These are phyloP conservation scores for Darevskia mixta DNA, from an alignment of 2,797 vertebrate species.

Conservation along the genomic window DNA sequence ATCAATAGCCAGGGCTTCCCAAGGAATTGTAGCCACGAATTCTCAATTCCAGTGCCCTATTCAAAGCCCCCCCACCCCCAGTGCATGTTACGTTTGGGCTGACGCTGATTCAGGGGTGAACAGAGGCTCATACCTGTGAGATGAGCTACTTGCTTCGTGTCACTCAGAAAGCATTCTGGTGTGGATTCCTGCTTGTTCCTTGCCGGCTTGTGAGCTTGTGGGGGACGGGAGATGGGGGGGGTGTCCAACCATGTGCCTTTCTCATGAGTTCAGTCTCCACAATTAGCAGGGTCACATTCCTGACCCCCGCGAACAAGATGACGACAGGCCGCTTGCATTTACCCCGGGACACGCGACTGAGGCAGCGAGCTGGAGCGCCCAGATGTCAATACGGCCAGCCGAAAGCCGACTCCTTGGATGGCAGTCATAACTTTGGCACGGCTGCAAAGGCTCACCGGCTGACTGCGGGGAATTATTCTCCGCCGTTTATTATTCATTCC, in stretches of 20 bases:
- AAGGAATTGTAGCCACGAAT: too few relatives aligned
- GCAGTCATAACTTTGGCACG: slow-evolving; percentile 46
- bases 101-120: not conserved
- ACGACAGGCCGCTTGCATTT: slow-evolving; percentile 26
- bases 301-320: slow-evolving; percentile 44
- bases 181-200: not conserved
- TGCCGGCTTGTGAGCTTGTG: too few relatives aligned
- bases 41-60: not conserved
- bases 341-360: slow-evolving; percentile 3
- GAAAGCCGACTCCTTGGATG: slow-evolving; percentile 51
- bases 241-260: slow-evolving; percentile 16
- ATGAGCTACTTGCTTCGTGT: not conserved
- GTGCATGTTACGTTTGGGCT: not conserved
- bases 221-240: not conserved
- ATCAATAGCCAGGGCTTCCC: not conserved
- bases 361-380: slow-evolving; percentile 54
- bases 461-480: slow-evolving; percentile 50
- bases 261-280: slow-evolving; percentile 44
- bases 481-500: not conserved
- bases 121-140: not conserved
- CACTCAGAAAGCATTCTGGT: not conserved
- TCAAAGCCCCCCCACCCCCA: not conserved
- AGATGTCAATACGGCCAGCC: slow-evolving; percentile 64
- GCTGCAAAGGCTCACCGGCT: slow-evolving; percentile 36
- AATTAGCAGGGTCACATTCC: slow-evolving; percentile 54